Evolutionary conservation across 92 coral and sea anemone genomes (phyloP).

Genomic region (Heteractis magnifica): DNA sequence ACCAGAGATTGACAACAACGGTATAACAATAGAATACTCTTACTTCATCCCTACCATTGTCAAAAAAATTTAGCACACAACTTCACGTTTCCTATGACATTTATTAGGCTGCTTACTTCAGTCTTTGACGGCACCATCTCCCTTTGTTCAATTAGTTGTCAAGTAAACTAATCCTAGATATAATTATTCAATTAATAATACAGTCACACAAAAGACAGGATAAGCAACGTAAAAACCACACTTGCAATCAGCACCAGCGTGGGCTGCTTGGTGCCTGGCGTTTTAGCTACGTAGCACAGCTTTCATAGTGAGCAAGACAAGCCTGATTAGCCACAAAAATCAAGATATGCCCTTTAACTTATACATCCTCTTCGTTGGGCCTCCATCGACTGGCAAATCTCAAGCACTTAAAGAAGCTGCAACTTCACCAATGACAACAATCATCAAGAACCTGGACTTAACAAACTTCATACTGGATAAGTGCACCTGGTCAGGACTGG

Average conservation of each 20-base stretch:
- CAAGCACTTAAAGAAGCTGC: constrained; percentile 38
- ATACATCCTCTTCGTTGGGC: constrained; percentile 40
- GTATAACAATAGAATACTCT: background rate
- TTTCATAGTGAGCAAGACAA: constrained; percentile 39
- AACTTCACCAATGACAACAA: constrained; percentile 8
- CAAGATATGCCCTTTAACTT: constrained; percentile 42
- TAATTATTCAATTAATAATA: too few relatives aligned
- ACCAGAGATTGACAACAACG: background rate
- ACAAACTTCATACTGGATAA: constrained; percentile 6
- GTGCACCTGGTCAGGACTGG: constrained; percentile 33
- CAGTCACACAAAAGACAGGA: too few relatives aligned
- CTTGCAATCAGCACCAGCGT: constrained; percentile 32
- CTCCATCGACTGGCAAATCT: constrained; percentile 46
- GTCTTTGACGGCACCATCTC: too few relatives aligned
- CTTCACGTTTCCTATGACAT: too few relatives aligned
- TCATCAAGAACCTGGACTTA: background rate
- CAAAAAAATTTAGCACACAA: too few relatives aligned
- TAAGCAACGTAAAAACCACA: too few relatives aligned
- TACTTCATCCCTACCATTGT: too few relatives aligned
- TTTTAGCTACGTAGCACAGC: constrained; percentile 50
- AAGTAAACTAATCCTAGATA: too few relatives aligned
- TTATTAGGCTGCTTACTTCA: too few relatives aligned
- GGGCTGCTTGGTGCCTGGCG: constrained; percentile 48
- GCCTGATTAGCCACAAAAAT: constrained; percentile 21
- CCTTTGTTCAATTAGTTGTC: too few relatives aligned